phyloP scores from a whole-genome alignment of 2,888 invertebrate genomes.

The Teleogryllus oceanicus region DNA sequence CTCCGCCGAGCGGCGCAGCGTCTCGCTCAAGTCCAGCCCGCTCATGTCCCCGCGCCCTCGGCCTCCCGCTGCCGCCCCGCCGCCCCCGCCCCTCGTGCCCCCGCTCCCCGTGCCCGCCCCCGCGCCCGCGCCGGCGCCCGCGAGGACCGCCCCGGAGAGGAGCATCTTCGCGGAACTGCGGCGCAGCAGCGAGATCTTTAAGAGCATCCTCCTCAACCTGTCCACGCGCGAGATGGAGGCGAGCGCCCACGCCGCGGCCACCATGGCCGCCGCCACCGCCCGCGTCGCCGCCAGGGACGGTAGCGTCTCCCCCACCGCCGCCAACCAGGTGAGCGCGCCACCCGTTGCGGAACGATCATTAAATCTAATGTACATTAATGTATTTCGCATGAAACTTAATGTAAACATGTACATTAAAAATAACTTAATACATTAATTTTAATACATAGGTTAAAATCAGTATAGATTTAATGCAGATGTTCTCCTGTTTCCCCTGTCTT shows the following conservation, averaged over 20 bases:
- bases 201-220: conserved; percentile 46
- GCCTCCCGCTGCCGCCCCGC: conserved; percentile 35
- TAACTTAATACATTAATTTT: too few relatives aligned
- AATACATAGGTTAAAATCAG: too few relatives aligned
- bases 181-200: conserved; percentile 47
- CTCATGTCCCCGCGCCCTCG: conserved; percentile 39
- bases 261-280: conserved; percentile 22
- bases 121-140: conserved; percentile 37
- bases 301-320: background rate
- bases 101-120: conserved; percentile 38
- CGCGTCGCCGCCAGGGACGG: background rate
- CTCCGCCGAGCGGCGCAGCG: conserved; percentile 42
- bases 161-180: conserved; percentile 47
- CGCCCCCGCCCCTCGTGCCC: conserved; percentile 39
- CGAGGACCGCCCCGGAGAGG: conserved; percentile 40
- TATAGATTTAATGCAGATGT: too few relatives aligned
- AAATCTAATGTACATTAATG: too few relatives aligned
- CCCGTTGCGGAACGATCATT: too few relatives aligned
- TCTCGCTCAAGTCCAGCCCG: conserved; percentile 45
- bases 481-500: too few relatives aligned
- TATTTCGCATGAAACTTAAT: too few relatives aligned
- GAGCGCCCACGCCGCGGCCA: conserved; percentile 31
- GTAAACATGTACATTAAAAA: too few relatives aligned
- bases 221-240: conserved; percentile 44
- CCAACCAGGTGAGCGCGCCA: background rate